Evolutionary conservation across 2,888 invertebrate genomes (phyloP).

Genomic region (Brenthis ino): DNA sequence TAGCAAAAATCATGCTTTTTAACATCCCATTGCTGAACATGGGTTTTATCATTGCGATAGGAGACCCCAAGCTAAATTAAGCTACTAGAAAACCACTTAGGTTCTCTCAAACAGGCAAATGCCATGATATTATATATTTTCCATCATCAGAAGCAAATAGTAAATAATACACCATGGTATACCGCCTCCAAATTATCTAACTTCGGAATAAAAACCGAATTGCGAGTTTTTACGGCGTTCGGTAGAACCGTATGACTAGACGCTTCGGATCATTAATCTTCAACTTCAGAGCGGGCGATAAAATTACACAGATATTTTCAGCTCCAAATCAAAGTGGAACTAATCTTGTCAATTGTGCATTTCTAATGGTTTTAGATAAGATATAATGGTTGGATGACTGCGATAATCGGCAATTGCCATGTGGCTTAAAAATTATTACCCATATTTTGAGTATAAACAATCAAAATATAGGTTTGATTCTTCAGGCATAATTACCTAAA

Average conservation of each 20-base stretch:
- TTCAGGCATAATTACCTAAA: too few species aligned
- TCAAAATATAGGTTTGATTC: too few species aligned
- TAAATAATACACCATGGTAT: not conserved
- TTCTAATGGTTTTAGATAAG: conserved; percentile 33
- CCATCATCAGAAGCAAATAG: too few species aligned
- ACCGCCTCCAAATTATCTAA: conserved; percentile 36
- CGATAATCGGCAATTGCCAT: not conserved
- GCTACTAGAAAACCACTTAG: too few species aligned
- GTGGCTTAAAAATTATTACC: too few species aligned
- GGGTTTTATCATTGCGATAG: too few species aligned
- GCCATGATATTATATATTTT: too few species aligned
- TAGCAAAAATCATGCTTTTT: too few species aligned
- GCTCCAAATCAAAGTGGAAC: conserved; percentile 35
- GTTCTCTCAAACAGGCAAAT: too few species aligned
- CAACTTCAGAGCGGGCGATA: conserved; percentile 71
- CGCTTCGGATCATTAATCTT: conserved; percentile 77
- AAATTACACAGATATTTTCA: conserved; percentile 58
- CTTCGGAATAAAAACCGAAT: conserved; percentile 65
- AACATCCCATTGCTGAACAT: too few species aligned
- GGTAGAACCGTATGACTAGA: conserved; percentile 81
- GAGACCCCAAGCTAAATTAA: too few species aligned
- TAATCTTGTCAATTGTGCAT: conserved; percentile 35
- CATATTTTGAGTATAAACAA: too few species aligned
- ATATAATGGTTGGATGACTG: not conserved
- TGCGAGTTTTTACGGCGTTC: conserved; percentile 81